These are phyloP conservation scores for Porites australiensis DNA, from an alignment of 64 coral and sea anemone genomes.

Conservation along the genomic window DNA sequence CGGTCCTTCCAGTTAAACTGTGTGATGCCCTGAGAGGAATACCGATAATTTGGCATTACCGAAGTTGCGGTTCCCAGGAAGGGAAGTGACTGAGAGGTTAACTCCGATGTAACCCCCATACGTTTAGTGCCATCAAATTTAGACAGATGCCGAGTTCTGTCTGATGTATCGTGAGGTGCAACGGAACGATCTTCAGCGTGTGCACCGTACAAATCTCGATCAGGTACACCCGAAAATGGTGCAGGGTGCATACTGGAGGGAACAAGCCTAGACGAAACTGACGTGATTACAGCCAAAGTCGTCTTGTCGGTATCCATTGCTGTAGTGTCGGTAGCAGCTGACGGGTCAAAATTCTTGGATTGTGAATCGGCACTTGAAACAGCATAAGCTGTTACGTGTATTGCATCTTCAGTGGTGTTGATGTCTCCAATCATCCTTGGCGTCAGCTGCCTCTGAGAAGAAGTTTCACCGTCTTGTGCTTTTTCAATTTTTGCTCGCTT, in stretches of 20 bases:
- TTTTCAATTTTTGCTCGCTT: no score
- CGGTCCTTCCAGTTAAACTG: not conserved
- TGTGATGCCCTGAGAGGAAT: not conserved
- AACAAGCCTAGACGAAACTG: not conserved
- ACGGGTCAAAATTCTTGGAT: not conserved
- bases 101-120: not conserved
- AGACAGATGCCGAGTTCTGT: not conserved
- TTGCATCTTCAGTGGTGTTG: no score
- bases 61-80: not conserved
- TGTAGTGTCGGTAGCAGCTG: not conserved
- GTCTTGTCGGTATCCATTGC: not conserved
- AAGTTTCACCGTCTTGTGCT: no score
- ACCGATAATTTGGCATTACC: not conserved
- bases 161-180: not conserved
- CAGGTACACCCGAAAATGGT: not conserved
- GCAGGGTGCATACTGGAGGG: not conserved
- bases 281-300: no score
- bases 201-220: constrained; percentile 19
- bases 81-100: not conserved
- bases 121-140: not conserved
- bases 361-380: not conserved
- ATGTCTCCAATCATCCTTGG: not conserved
- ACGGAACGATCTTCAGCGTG: no score
- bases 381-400: not conserved
- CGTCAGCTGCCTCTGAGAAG: no score